Evolutionary conservation across 2,797 vertebrate species (phyloP), one percentile per base, ranked within the genome.

Genomic region (Danio jaintianensis): DNA sequence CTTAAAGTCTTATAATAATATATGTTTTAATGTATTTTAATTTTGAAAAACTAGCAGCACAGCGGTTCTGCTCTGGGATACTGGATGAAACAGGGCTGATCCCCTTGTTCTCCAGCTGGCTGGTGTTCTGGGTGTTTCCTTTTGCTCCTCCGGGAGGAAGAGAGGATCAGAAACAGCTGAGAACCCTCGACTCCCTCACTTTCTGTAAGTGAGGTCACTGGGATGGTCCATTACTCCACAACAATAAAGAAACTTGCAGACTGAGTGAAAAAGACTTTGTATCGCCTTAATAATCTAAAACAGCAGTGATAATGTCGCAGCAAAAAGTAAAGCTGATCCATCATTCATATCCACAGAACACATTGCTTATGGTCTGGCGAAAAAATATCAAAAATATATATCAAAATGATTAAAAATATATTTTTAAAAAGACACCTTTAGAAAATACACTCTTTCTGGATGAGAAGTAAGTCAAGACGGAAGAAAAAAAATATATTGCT

Each of bases 81-180:
- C 53, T 53, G 56, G 22, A 36, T 56, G 50, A 29, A 56, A 43
- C 42, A 45, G 13, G 38, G 50, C 36, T 4, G 9, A 61, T 42
- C 56, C 18, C 53, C 64, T 68, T 63, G n/a, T 58, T 58, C 64
- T 83, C 48, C 81, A 83, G 62, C 68, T 85, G 84, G 78, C 50
- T 70, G 73, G 43, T n/a, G 22, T 55, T 62, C 67, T 67, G 64
- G 80, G 66, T 43, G 67, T 83, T 76, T 83, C 67, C 59, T 64
- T 80, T 47, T 43, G 50, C 50, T 76, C 71, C 29, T 22, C 52
- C 9, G 63, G 36, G 59, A 77, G 84, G 84, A 82, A 75, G 61
- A 43, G 22, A 53, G 62, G 48, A 63, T 75, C 55, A 74, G 56
- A 81, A 71, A 76, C 69, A 58, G 75, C 70, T 78, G 78, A 80